Evolutionary conservation across 2,113 vertebrate genomes (phyloP).

Genomic region (Melozone crissalis): DNA sequence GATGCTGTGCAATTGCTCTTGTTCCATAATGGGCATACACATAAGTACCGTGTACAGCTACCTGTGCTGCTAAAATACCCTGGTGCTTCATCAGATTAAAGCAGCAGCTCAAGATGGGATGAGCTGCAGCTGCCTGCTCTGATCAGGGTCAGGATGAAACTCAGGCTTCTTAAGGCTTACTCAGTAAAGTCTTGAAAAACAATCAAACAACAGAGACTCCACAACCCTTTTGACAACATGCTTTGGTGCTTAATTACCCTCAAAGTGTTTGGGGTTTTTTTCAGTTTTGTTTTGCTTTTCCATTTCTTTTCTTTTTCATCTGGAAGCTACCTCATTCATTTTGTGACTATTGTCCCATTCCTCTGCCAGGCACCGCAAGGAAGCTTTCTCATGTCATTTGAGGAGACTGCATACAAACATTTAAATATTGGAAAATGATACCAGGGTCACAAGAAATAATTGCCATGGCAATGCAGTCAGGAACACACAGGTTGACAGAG

Average conservation of each 20-base stretch:
- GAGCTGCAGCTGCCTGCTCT: not conserved
- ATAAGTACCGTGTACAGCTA: not conserved
- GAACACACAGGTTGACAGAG: not conserved
- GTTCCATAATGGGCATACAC: not conserved
- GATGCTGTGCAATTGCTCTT: not conserved
- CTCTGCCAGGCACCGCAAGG: not conserved
- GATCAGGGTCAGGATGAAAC: not conserved
- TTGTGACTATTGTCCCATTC: not conserved
- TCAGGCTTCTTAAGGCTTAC: not conserved
- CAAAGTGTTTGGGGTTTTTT: accelerated
- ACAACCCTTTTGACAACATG: not conserved
- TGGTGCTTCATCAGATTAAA: not conserved
- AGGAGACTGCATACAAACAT: not conserved
- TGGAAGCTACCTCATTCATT: not conserved
- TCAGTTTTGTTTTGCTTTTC: not conserved
- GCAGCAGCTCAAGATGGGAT: accelerated
- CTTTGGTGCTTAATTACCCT: not conserved
- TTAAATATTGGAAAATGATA: not conserved
- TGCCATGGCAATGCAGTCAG: not conserved
- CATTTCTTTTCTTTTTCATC: not conserved
- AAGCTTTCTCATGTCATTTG: not conserved
- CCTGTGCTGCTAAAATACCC: not conserved
- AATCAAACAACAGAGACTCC: not conserved
- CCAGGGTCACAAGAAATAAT: not conserved
- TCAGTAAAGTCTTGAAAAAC: not conserved